Evolutionary conservation across 37 sponge, comb jelly and placozoan genomes (phyloP).

Genomic region (Axinella damicornis): DNA sequence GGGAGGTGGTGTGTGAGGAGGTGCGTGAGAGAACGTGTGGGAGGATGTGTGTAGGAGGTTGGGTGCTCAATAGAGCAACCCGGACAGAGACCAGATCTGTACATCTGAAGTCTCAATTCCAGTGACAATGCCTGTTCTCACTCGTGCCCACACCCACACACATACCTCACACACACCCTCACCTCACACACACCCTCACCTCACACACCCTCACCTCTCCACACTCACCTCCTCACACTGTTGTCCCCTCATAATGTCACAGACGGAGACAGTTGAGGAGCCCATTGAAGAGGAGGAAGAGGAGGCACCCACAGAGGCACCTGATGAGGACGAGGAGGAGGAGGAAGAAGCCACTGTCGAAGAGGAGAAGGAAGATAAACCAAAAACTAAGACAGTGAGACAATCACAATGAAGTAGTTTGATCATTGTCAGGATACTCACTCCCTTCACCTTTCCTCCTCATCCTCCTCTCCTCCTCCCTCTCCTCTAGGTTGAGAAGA

Average conservation of each 20-base stretch:
- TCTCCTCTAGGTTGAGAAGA: slow-evolving; percentile 88
- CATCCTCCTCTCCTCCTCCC: background rate
- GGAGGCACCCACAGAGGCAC: slow-evolving; percentile 37
- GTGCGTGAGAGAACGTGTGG: background rate
- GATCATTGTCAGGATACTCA: background rate
- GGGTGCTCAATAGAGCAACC: too few species aligned
- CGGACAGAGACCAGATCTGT: too few species aligned
- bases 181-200: too few species aligned
- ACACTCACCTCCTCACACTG: background rate
- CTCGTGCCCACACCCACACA: background rate
- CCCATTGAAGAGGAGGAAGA: slow-evolving; percentile 77
- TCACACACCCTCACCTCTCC: background rate
- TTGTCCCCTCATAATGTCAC: background rate
- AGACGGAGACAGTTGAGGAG: slow-evolving; percentile 92
- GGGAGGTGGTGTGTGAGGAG: too few species aligned
- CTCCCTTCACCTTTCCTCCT: background rate
- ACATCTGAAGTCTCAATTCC: too few species aligned
- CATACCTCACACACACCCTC: too few species aligned
- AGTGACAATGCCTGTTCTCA: too few species aligned
- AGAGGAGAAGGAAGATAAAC: slow-evolving; percentile 88
- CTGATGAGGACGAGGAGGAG: slow-evolving; percentile 68
- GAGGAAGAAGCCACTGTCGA: slow-evolving; percentile 60
- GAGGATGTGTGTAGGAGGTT: too few species aligned
- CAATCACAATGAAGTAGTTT: background rate
- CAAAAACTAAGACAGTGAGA: slow-evolving; percentile 91